A percentile compares a stretch with the other conserved stretches of the same genome.
These are phyloP conservation scores for Erinaceus europaeus DNA, from an alignment of 2,113 vertebrate species.

Conservation along the genomic window DNA sequence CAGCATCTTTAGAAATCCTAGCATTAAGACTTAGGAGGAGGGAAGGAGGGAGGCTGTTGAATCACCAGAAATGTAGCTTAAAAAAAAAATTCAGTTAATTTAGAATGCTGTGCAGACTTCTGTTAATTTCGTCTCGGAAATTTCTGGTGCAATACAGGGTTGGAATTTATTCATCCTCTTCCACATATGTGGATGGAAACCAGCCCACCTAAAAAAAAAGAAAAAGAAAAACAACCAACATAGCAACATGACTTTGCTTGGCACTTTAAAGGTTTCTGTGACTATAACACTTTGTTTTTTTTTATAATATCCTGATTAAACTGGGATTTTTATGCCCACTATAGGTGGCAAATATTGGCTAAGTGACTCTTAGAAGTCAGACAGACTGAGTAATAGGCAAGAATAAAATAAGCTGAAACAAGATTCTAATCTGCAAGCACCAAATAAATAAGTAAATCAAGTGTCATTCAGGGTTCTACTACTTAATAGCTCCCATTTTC, in stretches of 20 bases:
- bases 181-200: constrained; percentile 99
- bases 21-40: constrained; percentile 70
- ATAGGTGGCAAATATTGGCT: neutral
- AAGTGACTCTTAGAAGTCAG: neutral
- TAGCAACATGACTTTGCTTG: neutral
- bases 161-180: constrained; percentile 92
- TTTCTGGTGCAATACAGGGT: constrained; percentile 38
- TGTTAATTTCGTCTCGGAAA: constrained; percentile 73
- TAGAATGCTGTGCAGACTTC: constrained; percentile 50
- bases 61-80: constrained; percentile 71
- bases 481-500: neutral
- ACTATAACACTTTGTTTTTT: neutral
- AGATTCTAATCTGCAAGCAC: neutral
- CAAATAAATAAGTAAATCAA: neutral
- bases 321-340: neutral
- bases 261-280: neutral
- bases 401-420: neutral
- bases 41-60: constrained; percentile 47
- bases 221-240: constrained; percentile 49
- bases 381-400: neutral
- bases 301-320: neutral
- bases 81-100: constrained; percentile 71
- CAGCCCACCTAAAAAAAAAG: constrained; percentile 90
- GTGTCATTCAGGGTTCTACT: neutral
- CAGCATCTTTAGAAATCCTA: constrained; percentile 76